A percentile compares a stretch with the other conserved stretches of the same genome.
phyloP scores from a whole-genome alignment of 2,888 invertebrate species.

The Cheilosia impressa region DNA sequence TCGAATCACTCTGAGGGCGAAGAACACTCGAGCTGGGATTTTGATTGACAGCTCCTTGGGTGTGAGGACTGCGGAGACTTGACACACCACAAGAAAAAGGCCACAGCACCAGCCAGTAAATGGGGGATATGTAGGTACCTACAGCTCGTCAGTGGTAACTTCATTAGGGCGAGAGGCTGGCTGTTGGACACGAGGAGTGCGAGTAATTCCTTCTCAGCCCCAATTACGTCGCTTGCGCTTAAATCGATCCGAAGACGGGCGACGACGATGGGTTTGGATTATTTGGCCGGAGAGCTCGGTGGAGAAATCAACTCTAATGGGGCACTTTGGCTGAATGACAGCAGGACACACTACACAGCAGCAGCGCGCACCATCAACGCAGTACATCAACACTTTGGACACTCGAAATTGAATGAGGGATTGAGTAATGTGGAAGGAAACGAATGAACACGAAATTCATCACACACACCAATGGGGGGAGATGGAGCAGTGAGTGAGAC shows the following conservation, averaged over 20 bases:
- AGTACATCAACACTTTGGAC: constrained; percentile 38
- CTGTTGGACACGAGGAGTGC: constrained; percentile 16
- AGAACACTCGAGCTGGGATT: constrained; percentile 49
- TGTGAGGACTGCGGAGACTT: constrained; percentile 11
- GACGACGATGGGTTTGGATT: constrained; percentile 4
- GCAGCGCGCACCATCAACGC: constrained; percentile 1
- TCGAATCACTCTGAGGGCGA: not conserved
- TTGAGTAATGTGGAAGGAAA: constrained; percentile 37
- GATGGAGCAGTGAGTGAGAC: not conserved
- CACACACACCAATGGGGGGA: constrained; percentile 23
- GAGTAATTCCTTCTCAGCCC: constrained; percentile 54
- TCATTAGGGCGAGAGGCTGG: constrained; percentile 41
- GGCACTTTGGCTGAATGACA: constrained; percentile 51
- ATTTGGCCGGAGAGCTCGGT: not conserved
- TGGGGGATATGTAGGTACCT: constrained; percentile 4
- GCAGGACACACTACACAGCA: constrained; percentile 12
- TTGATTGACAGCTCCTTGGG: constrained; percentile 64
- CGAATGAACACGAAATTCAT: constrained; percentile 30
- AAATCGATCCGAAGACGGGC: constrained; percentile 37
- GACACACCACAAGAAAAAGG: constrained; percentile 8
- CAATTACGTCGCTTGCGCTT: constrained; percentile 67
- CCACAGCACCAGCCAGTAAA: constrained; percentile 47
- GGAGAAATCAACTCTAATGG: constrained; percentile 62
- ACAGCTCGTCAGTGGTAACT: constrained; percentile 65
- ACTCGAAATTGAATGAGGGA: constrained; percentile 43